Base-by-base conservation (phyloP, 2,797 vertebrate species). In the Sebastolobus altivelis region DNA sequence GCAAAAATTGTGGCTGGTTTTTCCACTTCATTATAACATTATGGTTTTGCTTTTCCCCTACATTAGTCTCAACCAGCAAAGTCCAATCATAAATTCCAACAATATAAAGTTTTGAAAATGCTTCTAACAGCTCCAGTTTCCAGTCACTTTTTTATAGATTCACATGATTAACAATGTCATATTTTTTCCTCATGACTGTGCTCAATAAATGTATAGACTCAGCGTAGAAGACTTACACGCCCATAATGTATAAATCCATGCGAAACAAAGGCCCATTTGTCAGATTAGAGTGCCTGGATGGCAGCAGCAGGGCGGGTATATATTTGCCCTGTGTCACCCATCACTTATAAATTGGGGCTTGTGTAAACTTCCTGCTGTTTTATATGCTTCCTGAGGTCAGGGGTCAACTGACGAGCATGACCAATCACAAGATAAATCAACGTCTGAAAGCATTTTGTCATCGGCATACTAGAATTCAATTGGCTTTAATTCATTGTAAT, bases 341-440 rank as follows among this genome's bases (percentile, higher is more conserved):
- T 80, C 87, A 67, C 86, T 85, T 90, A 85, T 70, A 85, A 90
- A 94, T 90, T 76, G 63, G 49, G 49, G 79, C 88, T 90, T 92
- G 72, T 87, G 88, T 93, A 95, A 94, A 95, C 94, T 93, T 94
- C 93, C 92, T 92, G 91, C 85, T 84, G 90, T 93, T 95, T 94
- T 92, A 94, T 94, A 86, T 85, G 93, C 89, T 91, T 95, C 92
- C 93, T 88, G 85, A 40, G 94, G 93, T 91, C 89, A 91, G 73
- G 77, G 91, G 90, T 93, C 88, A 89, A 11, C 72, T 33, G 73
- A 91, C 27, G 72, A 81, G 88, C 85, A 81, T 90, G 91, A 93
- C 90, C 79, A 89, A 94, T 95, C 86, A 79, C 73, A 56, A 86
- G 84, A 92, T 94, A 88, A 95, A 95, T 94, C 91, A 91, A 33